phyloP scores from a whole-genome alignment of 2,888 invertebrate genomes.

The Athrips mouffetella region DNA sequence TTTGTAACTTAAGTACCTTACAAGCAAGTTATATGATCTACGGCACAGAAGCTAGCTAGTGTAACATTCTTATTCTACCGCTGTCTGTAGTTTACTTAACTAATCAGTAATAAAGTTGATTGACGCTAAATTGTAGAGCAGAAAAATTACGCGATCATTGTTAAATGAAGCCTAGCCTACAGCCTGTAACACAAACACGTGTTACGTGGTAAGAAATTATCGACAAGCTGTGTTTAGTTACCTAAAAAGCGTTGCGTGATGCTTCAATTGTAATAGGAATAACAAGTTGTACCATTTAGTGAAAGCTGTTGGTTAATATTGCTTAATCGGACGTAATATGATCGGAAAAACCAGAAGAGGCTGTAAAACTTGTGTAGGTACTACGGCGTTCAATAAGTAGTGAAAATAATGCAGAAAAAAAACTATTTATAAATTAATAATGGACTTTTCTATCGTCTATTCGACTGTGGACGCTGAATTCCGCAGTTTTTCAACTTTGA shows the following conservation, averaged over 20 bases:
- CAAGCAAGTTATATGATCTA: no score
- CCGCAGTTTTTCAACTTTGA: no score
- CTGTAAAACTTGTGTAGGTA: no score
- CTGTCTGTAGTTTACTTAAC: neutral
- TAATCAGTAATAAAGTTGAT: constrained; percentile 1
- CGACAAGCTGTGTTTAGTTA: constrained; percentile 46
- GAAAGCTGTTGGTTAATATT: constrained; percentile 57
- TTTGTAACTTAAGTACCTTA: no score
- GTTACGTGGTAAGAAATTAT: constrained; percentile 41
- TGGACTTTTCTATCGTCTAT: no score
- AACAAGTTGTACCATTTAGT: constrained; percentile 54
- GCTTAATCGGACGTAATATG: constrained; percentile 58
- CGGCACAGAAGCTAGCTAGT: no score
- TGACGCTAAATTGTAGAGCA: neutral
- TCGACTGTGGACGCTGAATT: no score
- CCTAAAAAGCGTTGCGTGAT: constrained; percentile 66
- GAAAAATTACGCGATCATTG: constrained; percentile 17
- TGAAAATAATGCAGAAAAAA: no score
- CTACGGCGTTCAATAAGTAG: no score
- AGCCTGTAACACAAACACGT: no score
- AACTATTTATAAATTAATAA: no score
- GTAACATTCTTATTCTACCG: no score
- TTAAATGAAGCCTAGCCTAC: constrained; percentile 21
- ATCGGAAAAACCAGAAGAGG: constrained; percentile 45
- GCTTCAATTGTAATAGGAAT: constrained; percentile 44